Base-by-base conservation (phyloP, 2,888 invertebrate species). In the Lamellibrachia satsuma region DNA sequence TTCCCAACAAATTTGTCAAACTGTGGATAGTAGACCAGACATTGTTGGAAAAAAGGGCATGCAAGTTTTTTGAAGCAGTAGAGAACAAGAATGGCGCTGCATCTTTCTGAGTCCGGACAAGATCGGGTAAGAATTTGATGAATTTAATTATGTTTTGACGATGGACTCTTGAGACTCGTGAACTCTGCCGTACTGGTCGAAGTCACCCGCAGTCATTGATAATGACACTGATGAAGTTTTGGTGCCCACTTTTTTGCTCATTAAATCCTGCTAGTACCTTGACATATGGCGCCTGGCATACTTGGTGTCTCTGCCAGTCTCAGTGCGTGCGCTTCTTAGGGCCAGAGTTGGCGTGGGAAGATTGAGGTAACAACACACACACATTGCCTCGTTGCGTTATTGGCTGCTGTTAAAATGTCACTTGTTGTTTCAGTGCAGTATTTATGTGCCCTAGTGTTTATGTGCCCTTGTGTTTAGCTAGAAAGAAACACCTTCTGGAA, bases 341-440 rank as follows among this genome's bases (percentile, higher is more conserved):
- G 22, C 75, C n/a, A 6, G 75, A 75, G n/a, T 75, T 75, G n/a
- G 75, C 75, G 75, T 75, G 75, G 75, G 75, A 75, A 75, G 15
- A n/a, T 15, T 75, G 22, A 39, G 39, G 75, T 11, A 22, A 75
- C 15, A 11, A 75, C 75, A 75, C 75, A n/a, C 75, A 15, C 75
- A 15, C n/a, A 75, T 22, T 22, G 75, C 22, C 75, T n/a, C 75
- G 22, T 75, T 75, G n/a, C 22, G 15, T 75, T 75, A 75, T 22
- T 75, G 75, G 75, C 75, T 75, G 75, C 22, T 75, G 75, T 75
- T 75, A 75, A 75, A 75, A 22, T 75, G 75, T 75, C 75, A 75
- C 75, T 75, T 4, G 15, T n/a, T 75, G 75, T 75, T 75, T 75
- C 22, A 39, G 39, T 39, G 39, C 39, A 39, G 39, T 39, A 22